Base-by-base conservation (phyloP, 2,888 invertebrate genomes). In the Cremastinae sp. region DNA sequence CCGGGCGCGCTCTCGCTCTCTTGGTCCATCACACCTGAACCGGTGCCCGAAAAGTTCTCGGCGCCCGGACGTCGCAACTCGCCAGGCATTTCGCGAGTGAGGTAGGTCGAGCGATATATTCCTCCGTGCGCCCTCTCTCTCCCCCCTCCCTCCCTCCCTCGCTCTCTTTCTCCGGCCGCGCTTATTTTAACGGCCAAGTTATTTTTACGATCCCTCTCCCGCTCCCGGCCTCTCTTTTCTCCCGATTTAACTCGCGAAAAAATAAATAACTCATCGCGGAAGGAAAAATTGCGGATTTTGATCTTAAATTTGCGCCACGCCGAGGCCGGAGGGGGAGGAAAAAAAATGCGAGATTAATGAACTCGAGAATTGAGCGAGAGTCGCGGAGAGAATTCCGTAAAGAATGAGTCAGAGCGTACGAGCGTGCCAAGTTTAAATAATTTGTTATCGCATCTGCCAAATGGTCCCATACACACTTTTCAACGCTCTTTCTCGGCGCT, bases 41-140 rank as follows among this genome's bases (percentile, higher is more conserved):
- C 66, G 43, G 56, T 66, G 69, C 58, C 73, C 73, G 69, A 76
- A 73, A 76, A 58, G 22, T 53, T 76, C 58, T 76, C 73, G 76
- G 76, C 76, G 76, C 76, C 76, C 73, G 73, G 73, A 73, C 73
- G 76, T 76, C 76, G 76, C 72, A 72, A 72, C 68, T 68, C 72
- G 72, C 72, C 62, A 56, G 73, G 76, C 73, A 73, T 76, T 76
- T 73, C 76, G 76, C 73, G 73, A 76, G 76, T 76, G 76, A 76
- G 76, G 76, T 76, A 76, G 76, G 73, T 76, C 76, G 76, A 72
- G 70, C 43, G 62, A 59, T 62, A 64, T 72, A 68, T 72, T 69
- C 59, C 69, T 36, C 43, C 68, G 22, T 49, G 5, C 66, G 5
- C 45, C 3, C 51, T 41, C n/a, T 56, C 51, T 36, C 28, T 16